Conservation (phyloP, 2,888 invertebrate species). For the Lepidonotus clava region DNA sequence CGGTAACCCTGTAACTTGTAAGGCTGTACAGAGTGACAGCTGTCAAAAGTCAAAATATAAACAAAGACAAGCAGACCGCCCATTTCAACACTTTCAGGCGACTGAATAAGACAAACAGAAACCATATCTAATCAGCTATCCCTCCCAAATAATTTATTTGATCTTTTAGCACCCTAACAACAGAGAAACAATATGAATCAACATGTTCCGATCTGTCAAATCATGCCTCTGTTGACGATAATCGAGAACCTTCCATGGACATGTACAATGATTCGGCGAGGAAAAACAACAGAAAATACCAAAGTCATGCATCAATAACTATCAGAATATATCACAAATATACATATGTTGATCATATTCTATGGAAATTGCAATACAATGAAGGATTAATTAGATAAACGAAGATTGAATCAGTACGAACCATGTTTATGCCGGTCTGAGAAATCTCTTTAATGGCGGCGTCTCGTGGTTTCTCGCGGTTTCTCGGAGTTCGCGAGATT, state of each 20-base stretch:
- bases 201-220: slow-evolving; percentile 30
- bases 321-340: background rate
- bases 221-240: slow-evolving; percentile 16
- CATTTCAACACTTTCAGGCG: no score
- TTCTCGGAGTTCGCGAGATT: no score
- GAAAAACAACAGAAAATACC: background rate
- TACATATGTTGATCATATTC: background rate
- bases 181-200: background rate
- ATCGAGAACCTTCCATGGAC: slow-evolving; percentile 35
- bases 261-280: background rate
- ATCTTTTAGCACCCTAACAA: background rate
- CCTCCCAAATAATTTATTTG: no score
- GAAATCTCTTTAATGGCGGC: slow-evolving; percentile 13
- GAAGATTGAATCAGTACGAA: background rate
- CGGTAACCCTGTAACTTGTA: no score
- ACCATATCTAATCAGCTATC: no score
- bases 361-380: background rate
- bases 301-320: background rate
- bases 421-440: slow-evolving; percentile 19
- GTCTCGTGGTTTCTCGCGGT: background rate
- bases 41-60: no score
- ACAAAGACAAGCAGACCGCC: no score
- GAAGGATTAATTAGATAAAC: background rate
- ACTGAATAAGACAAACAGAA: no score
- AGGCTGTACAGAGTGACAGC: no score